Percentiles rank a stretch among this genome's conserved stretches.
These are phyloP conservation scores for Antennarius striatus DNA, from an alignment of 2,113 vertebrate species.

Conservation along the genomic window DNA sequence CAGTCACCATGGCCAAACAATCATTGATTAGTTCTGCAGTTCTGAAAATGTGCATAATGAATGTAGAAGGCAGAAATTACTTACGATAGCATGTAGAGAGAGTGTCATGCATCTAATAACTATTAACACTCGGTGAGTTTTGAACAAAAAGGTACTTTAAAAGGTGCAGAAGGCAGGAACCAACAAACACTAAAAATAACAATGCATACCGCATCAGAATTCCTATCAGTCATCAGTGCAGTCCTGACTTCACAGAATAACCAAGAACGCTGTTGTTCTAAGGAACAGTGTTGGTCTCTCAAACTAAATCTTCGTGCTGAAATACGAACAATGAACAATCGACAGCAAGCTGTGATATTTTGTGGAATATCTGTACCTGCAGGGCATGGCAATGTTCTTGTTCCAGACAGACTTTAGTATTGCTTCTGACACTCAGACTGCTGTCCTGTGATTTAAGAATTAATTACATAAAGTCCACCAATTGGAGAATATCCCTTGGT, in stretches of 20 bases:
- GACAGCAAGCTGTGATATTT: neutral
- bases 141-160: neutral
- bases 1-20: conserved; percentile 26
- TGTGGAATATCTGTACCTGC: too few relatives aligned
- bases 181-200: conserved; percentile 27
- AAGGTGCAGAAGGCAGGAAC: conserved; percentile 12
- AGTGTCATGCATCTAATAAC: neutral
- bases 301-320: neutral
- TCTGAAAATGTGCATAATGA: conserved; percentile 1
- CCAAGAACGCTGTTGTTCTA: neutral
- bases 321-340: neutral
- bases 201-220: conserved; percentile 10
- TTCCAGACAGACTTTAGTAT: too few relatives aligned
- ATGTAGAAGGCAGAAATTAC: conserved; percentile 6
- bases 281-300: conserved; percentile 9
- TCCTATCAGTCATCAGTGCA: conserved; percentile 18
- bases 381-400: too few relatives aligned
- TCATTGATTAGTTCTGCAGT: conserved; percentile 32
- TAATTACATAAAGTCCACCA: too few relatives aligned
- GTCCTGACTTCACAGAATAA: conserved; percentile 8
- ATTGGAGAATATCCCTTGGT: too few relatives aligned
- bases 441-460: too few relatives aligned
- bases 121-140: neutral
- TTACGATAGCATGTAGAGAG: neutral
- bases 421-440: too few relatives aligned